phyloP scores from a whole-genome alignment of 2,797 vertebrate genomes.

The Rhincodon typus region DNA sequence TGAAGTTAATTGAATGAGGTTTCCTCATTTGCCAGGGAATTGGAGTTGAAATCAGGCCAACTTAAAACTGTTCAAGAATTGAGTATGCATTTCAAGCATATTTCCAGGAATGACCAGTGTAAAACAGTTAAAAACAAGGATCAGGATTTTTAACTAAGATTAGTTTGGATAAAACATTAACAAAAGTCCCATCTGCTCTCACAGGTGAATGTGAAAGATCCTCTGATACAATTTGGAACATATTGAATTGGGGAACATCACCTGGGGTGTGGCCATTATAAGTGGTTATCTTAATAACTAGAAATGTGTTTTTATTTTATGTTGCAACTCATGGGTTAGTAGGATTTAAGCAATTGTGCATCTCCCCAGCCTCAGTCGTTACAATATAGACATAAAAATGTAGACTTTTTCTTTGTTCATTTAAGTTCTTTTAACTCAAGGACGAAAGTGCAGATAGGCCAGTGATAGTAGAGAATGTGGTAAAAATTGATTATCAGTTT shows the following conservation, averaged over 20 bases:
- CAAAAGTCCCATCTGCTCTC: neutral
- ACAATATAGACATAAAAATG: neutral
- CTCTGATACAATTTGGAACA: neutral
- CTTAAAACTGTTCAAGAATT: neutral
- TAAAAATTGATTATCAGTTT: too few relatives aligned
- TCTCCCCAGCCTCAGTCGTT: too few relatives aligned
- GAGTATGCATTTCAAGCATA: neutral
- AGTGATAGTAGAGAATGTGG: neutral
- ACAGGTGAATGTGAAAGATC: neutral
- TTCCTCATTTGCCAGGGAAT: neutral
- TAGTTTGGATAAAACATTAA: neutral
- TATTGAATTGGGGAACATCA: neutral
- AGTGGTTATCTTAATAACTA: too few relatives aligned
- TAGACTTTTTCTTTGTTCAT: neutral
- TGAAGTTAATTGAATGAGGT: neutral
- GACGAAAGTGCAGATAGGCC: neutral
- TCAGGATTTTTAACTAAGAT: neutral
- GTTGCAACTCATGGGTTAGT: too few relatives aligned
- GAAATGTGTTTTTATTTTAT: too few relatives aligned
- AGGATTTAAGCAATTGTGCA: too few relatives aligned
- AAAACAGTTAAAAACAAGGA: neutral
- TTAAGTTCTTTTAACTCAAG: neutral
- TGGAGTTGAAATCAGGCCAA: neutral
- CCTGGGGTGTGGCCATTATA: neutral
- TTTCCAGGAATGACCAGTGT: neutral